Evolutionary conservation across 2,113 vertebrate genomes (phyloP), one percentile per base, ranked within the genome.

Genomic region (Coryphaenoides rupestris): DNA sequence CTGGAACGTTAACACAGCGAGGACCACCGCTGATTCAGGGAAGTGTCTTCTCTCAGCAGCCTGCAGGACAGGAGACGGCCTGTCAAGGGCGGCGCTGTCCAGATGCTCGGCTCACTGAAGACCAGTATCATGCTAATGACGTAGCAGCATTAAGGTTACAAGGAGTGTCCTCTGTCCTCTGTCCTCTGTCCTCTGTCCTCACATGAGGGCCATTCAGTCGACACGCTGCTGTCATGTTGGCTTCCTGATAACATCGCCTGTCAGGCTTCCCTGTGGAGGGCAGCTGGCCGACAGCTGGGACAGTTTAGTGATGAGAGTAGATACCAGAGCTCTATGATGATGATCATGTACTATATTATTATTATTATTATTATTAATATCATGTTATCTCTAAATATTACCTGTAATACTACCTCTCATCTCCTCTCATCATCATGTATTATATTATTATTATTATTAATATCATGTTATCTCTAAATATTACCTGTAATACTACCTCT

Each of bases 241-340:
- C 88, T 90, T 88, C 90, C 85, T 85, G 86, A 88, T 84, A 82
- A 78, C 81, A 79, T 86, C 86, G 89, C 84, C 87, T 88, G 89
- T 78, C 68, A 72, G 66, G 72, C 77, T 65, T 74, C 73, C 76
- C 72, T 88, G 90, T 83, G 58, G 70, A 74, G 85, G 90, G 82
- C 91, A 92, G 91, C 92, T 92, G 91, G 91, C 81, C 82, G 88
- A 89, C 91, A 92, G 91, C 89, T 91, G 91, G 90, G 88, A 84
- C 85, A 89, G 84, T 90, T 90, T 89, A 89, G 87, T 78, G 87
- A 90, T 86, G 81, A 87, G 76, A 88, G 76, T n/a, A n/a, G n/a
- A n/a, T n/a, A n/a, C n/a, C n/a, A n/a, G n/a, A n/a, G n/a, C n/a
- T n/a, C n/a, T n/a, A n/a, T n/a, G n/a, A n/a, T n/a, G n/a, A n/a